Conservation (phyloP, 1,140 invertebrate species). For the Zaprionus nigranus region DNA sequence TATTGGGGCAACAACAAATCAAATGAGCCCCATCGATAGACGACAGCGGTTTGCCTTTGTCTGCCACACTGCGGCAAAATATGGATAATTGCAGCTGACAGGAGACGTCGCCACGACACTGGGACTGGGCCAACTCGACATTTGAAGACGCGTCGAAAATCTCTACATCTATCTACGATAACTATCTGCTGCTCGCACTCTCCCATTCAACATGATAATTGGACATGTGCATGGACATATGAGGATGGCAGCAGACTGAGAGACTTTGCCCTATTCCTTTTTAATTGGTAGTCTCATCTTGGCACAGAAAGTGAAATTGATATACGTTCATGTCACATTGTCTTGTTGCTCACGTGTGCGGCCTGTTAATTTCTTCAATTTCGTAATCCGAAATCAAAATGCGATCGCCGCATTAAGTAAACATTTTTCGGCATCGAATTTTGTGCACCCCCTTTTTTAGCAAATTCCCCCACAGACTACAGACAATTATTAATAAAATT, state of each 20-base stretch:
- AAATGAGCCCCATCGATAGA: constrained; percentile 29
- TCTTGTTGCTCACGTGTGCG: constrained; percentile 21
- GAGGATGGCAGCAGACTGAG: constrained; percentile 27
- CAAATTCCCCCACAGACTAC: constrained; percentile 11
- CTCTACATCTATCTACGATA: background rate
- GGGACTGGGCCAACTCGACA: constrained; percentile 35
- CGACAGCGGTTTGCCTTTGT: constrained; percentile 49
- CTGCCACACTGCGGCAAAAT: constrained; percentile 51
- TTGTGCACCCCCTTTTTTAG: constrained; percentile 30
- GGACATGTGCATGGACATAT: constrained; percentile 65
- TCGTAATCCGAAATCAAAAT: constrained; percentile 44
- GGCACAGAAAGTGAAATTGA: constrained; percentile 70
- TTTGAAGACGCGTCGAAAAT: constrained; percentile 39
- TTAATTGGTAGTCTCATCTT: constrained; percentile 60
- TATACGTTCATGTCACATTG: constrained; percentile 31
- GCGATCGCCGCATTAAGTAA: constrained; percentile 22
- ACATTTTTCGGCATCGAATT: background rate
- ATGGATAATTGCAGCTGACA: constrained; percentile 75
- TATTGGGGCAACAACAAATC: constrained; percentile 4
- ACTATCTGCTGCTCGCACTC: constrained; percentile 63
- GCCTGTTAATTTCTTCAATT: constrained; percentile 38
- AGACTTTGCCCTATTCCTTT: constrained; percentile 66
- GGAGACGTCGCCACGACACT: constrained; percentile 40
- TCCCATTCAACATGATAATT: constrained; percentile 78
- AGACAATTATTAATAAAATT: constrained; percentile 37